Evolutionary conservation across 2,113 vertebrate species (phyloP).

Genomic region (Gavialis gangeticus): DNA sequence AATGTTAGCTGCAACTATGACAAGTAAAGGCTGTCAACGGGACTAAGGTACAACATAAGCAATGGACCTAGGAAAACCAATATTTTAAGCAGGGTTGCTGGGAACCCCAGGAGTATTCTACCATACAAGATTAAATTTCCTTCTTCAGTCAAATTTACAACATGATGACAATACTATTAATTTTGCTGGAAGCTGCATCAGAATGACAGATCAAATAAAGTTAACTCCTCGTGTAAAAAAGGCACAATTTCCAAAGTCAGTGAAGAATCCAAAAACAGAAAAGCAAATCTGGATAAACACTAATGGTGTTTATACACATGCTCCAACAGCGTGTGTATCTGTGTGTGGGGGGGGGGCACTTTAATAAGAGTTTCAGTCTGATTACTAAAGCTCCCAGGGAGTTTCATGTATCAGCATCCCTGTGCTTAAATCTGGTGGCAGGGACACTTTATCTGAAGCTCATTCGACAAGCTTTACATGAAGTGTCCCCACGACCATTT

Average conservation of each 20-base stretch:
- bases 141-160: not conserved
- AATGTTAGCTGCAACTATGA: not conserved
- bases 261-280: not conserved
- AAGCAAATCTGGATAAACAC: not conserved
- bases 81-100: too few species aligned
- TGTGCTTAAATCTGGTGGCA: too few species aligned
- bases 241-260: not conserved
- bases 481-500: too few species aligned
- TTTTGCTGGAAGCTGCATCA: not conserved
- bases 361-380: too few species aligned
- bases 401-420: too few species aligned
- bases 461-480: too few species aligned
- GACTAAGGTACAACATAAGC: not conserved
- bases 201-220: not conserved
- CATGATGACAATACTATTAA: not conserved
- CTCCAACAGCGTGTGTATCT: too few species aligned
- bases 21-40: not conserved
- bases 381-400: too few species aligned
- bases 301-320: not conserved
- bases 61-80: not conserved
- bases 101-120: not conserved
- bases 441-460: too few species aligned
- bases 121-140: not conserved
- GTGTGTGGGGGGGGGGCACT: too few species aligned
- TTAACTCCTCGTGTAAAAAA: rapidly evolving